phyloP scores from a whole-genome alignment of 2,113 vertebrate species.

The Gambusia affinis region DNA sequence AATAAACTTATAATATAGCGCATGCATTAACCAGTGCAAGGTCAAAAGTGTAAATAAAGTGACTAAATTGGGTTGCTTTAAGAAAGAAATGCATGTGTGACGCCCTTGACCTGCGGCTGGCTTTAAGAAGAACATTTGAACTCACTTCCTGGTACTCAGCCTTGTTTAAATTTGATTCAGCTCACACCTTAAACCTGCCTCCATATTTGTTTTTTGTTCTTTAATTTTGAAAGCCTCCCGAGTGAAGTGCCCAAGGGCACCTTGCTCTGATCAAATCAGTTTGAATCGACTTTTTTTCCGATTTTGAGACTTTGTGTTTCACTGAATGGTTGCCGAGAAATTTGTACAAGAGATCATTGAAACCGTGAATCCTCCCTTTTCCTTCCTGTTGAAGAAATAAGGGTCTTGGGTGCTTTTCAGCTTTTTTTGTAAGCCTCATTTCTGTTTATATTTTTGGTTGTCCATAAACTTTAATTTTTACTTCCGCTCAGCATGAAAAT shows the following conservation, averaged over 20 bases:
- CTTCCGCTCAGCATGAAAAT: not conserved
- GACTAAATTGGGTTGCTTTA: not conserved
- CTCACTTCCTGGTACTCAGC: slow-evolving; percentile 66
- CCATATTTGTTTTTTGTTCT: slow-evolving; percentile 24
- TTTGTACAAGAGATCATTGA: slow-evolving; percentile 8
- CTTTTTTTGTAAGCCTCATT: not conserved
- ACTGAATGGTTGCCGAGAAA: slow-evolving; percentile 5
- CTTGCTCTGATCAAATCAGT: slow-evolving; percentile 5
- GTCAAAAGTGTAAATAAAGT: not conserved
- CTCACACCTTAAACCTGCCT: slow-evolving; percentile 29
- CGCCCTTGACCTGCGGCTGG: slow-evolving; percentile 12
- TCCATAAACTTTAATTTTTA: not conserved
- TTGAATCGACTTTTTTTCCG: not conserved
- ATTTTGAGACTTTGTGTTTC: not conserved
- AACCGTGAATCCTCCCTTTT: slow-evolving; percentile 14
- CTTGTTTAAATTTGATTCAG: slow-evolving; percentile 25
- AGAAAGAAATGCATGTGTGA: not conserved
- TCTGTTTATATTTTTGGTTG: slow-evolving; percentile 3
- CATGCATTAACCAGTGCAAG: not conserved
- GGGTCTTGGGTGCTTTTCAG: not conserved
- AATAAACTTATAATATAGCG: not conserved
- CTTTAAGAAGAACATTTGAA: slow-evolving; percentile 13
- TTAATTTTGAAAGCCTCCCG: not conserved
- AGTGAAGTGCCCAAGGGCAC: not conserved
- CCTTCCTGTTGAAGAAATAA: slow-evolving; percentile 28